Base-by-base conservation (phyloP, 2,888 invertebrate species). In the Perdita meconis region DNA sequence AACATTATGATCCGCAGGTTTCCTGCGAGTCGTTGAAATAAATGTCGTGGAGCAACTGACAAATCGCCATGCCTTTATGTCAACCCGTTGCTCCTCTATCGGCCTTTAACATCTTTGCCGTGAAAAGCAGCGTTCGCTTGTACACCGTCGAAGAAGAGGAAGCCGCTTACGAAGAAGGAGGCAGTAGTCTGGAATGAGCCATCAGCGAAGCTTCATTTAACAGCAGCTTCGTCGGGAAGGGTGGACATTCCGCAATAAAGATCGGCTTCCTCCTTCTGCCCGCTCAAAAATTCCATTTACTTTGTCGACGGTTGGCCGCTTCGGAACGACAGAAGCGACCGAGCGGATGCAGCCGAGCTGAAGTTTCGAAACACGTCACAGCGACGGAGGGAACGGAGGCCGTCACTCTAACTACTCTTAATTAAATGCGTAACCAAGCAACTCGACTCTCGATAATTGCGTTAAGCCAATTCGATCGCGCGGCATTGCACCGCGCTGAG, bases 1-100 rank as follows among this genome's bases (percentile, higher is more conserved):
- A n/a, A n/a, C n/a, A n/a, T n/a, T n/a, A n/a, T n/a, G n/a, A n/a
- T n/a, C n/a, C n/a, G n/a, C 24, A 30, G 59, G 55, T 67, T 66
- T 51, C 69, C 24, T 59, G n/a, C n/a, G n/a, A n/a, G n/a, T n/a
- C n/a, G n/a, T n/a, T n/a, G 53, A 63, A 75, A 68, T 61, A 65
- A 67, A 64, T 60, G 65, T 36, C 65, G n/a, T 30, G 38, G 1
- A 36, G 60, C 72, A 40, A 34, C 22, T 70, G 59, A 72, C 69
- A 72, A 68, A 80, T 72, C 57, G 60, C 42, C 68, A 22, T 19
- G 4, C 30, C 69, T 60, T 19, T n/a, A 44, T 3, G 6, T 16
- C 44, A 6, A 19, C 26, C 38, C 24, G 13, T 16, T 30, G 50
- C 36, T 36, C 19, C 5, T 24, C 50, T 24, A n/a, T 30, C 42